These are phyloP conservation scores for Xestia c-nigrum DNA, from an alignment of 2,888 invertebrate species.

Conservation along the genomic window DNA sequence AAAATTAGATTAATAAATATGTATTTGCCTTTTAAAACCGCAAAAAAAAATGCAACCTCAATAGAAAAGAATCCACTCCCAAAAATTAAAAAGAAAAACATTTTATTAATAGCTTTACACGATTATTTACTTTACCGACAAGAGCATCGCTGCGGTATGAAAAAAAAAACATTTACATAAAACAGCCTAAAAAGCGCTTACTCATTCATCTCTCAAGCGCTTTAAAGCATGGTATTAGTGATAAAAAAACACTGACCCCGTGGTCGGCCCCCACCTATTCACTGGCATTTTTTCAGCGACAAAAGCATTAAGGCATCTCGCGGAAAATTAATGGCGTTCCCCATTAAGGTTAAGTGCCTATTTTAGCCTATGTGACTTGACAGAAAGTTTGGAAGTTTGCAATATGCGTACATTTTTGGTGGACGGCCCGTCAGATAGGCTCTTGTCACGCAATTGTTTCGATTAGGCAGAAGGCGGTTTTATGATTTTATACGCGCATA, in stretches of 20 bases:
- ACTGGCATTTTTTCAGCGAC: conserved; percentile 79
- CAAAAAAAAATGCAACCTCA: conserved; percentile 2
- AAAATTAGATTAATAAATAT: not conserved
- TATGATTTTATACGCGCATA: conserved; percentile 35
- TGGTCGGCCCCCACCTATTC: conserved; percentile 76
- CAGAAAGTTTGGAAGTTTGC: conserved; percentile 79
- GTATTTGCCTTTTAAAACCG: not conserved
- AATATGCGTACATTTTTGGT: conserved; percentile 71
- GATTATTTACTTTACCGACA: conserved; percentile 65
- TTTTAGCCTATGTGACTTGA: conserved; percentile 86
- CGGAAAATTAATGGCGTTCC: conserved; percentile 83
- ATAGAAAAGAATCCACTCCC: conserved; percentile 12
- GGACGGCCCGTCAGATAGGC: conserved; percentile 64
- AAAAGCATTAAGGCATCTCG: conserved; percentile 83
- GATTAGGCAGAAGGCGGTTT: conserved; percentile 34
- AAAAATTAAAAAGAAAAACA: conserved; percentile 3
- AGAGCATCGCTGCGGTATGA: conserved; percentile 50
- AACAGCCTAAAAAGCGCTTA: conserved; percentile 61
- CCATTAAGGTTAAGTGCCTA: conserved; percentile 86
- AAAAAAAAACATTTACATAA: conserved; percentile 65
- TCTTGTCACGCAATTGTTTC: conserved; percentile 60
- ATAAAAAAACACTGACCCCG: conserved; percentile 70
- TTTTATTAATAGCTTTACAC: conserved; percentile 14
- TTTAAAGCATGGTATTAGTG: conserved; percentile 67
- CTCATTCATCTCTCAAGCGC: conserved; percentile 66